phyloP scores from a whole-genome alignment of 37 sponge, comb jelly and placozoan genomes.

The Aplysina aerophoba region DNA sequence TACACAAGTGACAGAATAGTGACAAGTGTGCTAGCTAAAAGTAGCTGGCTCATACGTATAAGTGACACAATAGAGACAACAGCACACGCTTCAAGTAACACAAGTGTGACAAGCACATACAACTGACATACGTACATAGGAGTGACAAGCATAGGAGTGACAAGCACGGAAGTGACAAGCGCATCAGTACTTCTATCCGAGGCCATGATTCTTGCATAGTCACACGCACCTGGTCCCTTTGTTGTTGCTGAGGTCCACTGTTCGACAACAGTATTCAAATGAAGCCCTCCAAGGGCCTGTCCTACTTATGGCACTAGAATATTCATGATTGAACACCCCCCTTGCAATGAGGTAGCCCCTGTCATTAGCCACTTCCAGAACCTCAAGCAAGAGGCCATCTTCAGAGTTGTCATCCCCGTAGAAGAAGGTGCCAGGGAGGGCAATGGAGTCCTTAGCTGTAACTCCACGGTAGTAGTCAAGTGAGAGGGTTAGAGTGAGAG shows the following conservation, averaged over 20 bases:
- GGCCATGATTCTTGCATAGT: no score
- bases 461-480: conserved; percentile 29
- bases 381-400: neutral
- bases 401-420: conserved; percentile 60
- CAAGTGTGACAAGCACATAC: neutral
- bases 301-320: conserved; percentile 48
- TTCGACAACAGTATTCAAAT: conserved; percentile 85
- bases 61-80: no score
- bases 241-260: conserved; percentile 59
- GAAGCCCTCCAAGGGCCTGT: conserved; percentile 69
- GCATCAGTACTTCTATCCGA: no score
- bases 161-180: neutral
- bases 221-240: conserved; percentile 60
- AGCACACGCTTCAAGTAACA: neutral
- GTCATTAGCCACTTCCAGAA: conserved; percentile 18
- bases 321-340: conserved; percentile 47
- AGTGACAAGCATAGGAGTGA: neutral
- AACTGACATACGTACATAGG: neutral
- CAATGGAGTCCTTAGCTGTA: conserved; percentile 20
- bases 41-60: no score
- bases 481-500: conserved; percentile 62
- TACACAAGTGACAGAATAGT: no score
- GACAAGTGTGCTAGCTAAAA: no score
- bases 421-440: conserved; percentile 20
- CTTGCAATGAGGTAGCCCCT: conserved; percentile 60